Evolutionary conservation across 2,113 vertebrate genomes (phyloP).

Genomic region (Grallaria varia): DNA sequence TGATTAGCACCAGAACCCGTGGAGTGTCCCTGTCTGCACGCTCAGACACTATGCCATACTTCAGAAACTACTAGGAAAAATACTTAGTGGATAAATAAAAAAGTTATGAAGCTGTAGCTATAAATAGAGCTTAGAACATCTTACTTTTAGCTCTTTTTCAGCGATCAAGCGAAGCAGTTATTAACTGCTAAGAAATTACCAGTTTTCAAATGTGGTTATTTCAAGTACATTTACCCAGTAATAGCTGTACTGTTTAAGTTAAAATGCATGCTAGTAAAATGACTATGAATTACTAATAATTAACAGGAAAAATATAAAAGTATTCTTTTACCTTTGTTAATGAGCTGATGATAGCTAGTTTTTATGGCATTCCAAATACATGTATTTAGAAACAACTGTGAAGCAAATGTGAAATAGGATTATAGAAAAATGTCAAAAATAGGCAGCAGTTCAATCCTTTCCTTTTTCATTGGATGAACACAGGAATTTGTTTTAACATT

Average conservation of each 20-base stretch:
- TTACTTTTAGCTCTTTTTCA: conserved; percentile 33
- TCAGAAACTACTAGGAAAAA: conserved; percentile 16
- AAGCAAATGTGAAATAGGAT: conserved; percentile 34
- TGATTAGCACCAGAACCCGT: neutral
- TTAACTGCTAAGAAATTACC: conserved; percentile 47
- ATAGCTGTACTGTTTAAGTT: conserved; percentile 43
- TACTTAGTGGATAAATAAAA: conserved; percentile 2
- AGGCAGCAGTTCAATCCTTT: neutral
- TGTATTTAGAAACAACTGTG: conserved; percentile 41
- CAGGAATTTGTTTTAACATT: neutral
- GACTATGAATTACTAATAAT: conserved; percentile 48
- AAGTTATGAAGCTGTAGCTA: neutral
- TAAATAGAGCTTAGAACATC: conserved; percentile 25
- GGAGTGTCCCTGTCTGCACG: neutral
- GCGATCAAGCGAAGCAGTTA: conserved; percentile 38
- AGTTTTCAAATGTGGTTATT: conserved; percentile 45
- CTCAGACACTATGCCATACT: conserved; percentile 9
- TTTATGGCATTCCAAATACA: conserved; percentile 40
- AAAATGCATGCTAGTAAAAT: conserved; percentile 45
- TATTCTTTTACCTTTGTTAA: conserved; percentile 62
- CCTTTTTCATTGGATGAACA: neutral
- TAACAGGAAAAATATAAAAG: conserved; percentile 32
- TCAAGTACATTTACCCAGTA: conserved; percentile 56
- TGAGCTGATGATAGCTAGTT: conserved; percentile 39
- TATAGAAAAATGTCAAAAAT: conserved; percentile 7